Percentiles rank a stretch among this genome's conserved stretches.
Evolutionary conservation across 2,113 vertebrate genomes (phyloP).

Genomic region (Pollimyrus isidori): DNA sequence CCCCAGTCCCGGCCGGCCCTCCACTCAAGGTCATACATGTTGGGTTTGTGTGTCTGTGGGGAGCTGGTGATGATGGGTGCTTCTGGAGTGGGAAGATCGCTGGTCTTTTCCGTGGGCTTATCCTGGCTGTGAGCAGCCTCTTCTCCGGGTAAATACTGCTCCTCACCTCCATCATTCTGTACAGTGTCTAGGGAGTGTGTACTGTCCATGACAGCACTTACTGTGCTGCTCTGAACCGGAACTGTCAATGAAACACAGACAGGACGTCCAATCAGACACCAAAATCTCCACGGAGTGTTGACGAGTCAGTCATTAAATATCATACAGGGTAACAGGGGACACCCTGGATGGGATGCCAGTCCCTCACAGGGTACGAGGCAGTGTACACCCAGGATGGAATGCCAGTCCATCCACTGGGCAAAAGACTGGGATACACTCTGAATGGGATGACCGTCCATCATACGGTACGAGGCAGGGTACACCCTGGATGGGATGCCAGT

Average conservation of each 20-base stretch:
- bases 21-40: conserved; percentile 81
- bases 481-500: background rate
- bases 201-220: conserved; percentile 23
- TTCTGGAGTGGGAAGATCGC: conserved; percentile 61
- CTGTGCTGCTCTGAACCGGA: conserved; percentile 42
- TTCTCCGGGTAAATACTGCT: conserved; percentile 30
- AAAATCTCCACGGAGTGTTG: background rate
- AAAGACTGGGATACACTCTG: background rate
- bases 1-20: conserved; percentile 76
- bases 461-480: too few species aligned
- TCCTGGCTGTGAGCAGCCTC: conserved; percentile 11
- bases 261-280: background rate
- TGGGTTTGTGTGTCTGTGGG: conserved; percentile 80
- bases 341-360: background rate
- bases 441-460: too few species aligned
- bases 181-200: conserved; percentile 46
- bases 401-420: background rate
- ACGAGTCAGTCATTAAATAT: background rate
- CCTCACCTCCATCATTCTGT: conserved; percentile 59
- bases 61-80: conserved; percentile 92
- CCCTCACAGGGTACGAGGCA: background rate
- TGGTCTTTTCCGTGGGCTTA: conserved; percentile 35
- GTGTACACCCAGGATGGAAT: background rate
- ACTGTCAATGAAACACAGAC: conserved; percentile 43
- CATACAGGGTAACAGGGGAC: background rate